Percentiles rank a stretch among this genome's conserved stretches.
phyloP scores from a whole-genome alignment of 2,797 vertebrate genomes.

The Sphaeramia orbicularis region DNA sequence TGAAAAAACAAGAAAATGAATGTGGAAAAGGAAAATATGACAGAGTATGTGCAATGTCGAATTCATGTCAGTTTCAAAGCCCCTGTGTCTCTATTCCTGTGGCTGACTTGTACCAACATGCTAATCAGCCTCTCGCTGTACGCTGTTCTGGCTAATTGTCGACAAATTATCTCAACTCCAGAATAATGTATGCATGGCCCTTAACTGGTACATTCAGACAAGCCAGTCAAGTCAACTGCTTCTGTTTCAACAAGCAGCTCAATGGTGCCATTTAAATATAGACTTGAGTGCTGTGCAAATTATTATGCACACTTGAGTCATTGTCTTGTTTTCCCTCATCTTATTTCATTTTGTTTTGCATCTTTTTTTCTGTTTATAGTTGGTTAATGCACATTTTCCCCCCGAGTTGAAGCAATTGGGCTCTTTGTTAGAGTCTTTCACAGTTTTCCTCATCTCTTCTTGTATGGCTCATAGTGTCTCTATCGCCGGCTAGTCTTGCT shows the following conservation, averaged over 20 bases:
- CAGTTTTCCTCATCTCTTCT: slow-evolving; percentile 18
- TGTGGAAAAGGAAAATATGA: slow-evolving; percentile 63
- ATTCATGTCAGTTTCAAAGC: slow-evolving; percentile 81
- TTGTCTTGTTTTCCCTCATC: slow-evolving; percentile 28
- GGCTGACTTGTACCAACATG: slow-evolving; percentile 78
- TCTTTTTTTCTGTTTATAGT: slow-evolving; percentile 45
- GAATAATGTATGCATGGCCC: slow-evolving; percentile 78
- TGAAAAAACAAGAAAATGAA: slow-evolving; percentile 51
- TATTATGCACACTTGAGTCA: slow-evolving; percentile 71
- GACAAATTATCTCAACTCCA: slow-evolving; percentile 80
- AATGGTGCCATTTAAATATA: slow-evolving; percentile 73
- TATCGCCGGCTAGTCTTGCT: slow-evolving; percentile 30
- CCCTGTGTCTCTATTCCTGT: slow-evolving; percentile 72
- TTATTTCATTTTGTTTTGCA: slow-evolving; percentile 26
- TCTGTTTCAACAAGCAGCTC: slow-evolving; percentile 72
- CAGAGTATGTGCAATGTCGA: slow-evolving; percentile 61
- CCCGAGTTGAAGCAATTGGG: slow-evolving; percentile 17
- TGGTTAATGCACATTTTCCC: slow-evolving; percentile 38
- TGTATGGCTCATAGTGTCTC: slow-evolving; percentile 24
- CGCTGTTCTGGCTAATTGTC: slow-evolving; percentile 80
- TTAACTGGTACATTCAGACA: slow-evolving; percentile 60
- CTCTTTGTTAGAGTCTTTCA: slow-evolving; percentile 33
- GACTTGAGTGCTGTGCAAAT: slow-evolving; percentile 47
- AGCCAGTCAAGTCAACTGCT: slow-evolving; percentile 57
- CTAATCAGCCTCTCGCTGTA: slow-evolving; percentile 77